A percentile compares a stretch with the other conserved stretches of the same genome.
Conservation (phyloP, 2,888 invertebrate genomes). For the Aradus depressus region DNA sequence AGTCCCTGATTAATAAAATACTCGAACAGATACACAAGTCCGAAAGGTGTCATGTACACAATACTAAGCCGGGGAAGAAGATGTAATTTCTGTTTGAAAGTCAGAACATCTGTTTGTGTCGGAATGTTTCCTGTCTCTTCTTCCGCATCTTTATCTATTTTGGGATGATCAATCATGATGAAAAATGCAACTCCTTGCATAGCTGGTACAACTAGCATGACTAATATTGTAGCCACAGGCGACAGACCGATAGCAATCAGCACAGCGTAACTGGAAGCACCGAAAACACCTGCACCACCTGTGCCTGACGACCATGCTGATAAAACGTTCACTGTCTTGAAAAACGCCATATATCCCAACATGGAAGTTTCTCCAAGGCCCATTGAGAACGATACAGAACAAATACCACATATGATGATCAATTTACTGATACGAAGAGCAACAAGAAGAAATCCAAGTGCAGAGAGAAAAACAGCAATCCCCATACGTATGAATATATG, state of each 20-base stretch:
- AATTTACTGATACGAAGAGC: conserved; percentile 49
- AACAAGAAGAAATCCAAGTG: conserved; percentile 54
- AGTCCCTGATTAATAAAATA: conserved; percentile 81
- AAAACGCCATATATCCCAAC: conserved; percentile 58
- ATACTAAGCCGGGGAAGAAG: conserved; percentile 37
- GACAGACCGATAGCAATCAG: conserved; percentile 35
- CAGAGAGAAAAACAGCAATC: conserved; percentile 46
- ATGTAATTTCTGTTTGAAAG: conserved; percentile 43
- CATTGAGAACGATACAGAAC: conserved; percentile 58
- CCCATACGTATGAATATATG: conserved; percentile 51
- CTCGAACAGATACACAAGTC: conserved; percentile 67
- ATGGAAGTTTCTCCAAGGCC: conserved; percentile 73
- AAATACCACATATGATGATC: conserved; percentile 56
- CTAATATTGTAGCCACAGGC: conserved; percentile 26
- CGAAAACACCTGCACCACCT: conserved; percentile 69
- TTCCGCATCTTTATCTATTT: background rate
- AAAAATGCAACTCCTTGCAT: conserved; percentile 32
- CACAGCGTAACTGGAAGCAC: conserved; percentile 62
- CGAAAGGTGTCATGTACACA: conserved; percentile 64
- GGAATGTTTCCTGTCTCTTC: conserved; percentile 2
- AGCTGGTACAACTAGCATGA: conserved; percentile 25
- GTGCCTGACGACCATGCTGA: conserved; percentile 81
- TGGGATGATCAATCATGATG: conserved; percentile 29
- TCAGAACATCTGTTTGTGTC: conserved; percentile 28
- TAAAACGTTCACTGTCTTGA: conserved; percentile 53